phyloP scores from a whole-genome alignment of 2,888 invertebrate species.

The Amphipyra tragopoginis region DNA sequence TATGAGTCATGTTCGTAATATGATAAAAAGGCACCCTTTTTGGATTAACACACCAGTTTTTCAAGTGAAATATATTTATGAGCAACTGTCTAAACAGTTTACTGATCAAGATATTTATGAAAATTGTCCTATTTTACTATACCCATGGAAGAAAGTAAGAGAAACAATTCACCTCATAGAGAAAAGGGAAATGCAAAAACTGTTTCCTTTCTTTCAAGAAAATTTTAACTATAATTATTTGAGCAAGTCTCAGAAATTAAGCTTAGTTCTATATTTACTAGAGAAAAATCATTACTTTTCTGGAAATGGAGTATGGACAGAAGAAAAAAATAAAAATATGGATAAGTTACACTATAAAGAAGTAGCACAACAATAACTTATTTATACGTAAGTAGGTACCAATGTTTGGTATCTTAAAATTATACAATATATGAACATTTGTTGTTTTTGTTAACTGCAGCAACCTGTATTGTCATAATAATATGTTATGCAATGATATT shows the following conservation, averaged over 20 bases:
- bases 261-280: slow-evolving; percentile 80
- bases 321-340: slow-evolving; percentile 73
- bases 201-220: slow-evolving; percentile 62
- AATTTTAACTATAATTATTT: slow-evolving; percentile 69
- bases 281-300: slow-evolving; percentile 86
- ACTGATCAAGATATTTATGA: slow-evolving; percentile 78
- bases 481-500: too few relatives aligned
- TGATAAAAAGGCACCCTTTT: slow-evolving; percentile 81
- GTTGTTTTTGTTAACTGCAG: too few relatives aligned
- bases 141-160: slow-evolving; percentile 84
- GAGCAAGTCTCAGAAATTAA: slow-evolving; percentile 78
- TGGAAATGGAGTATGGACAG: slow-evolving; percentile 86
- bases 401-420: not conserved
- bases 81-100: slow-evolving; percentile 74
- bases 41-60: slow-evolving; percentile 85
- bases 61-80: slow-evolving; percentile 79
- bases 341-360: slow-evolving; percentile 19
- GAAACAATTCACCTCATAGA: slow-evolving; percentile 66
- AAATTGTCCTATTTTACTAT: slow-evolving; percentile 81
- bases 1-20: slow-evolving; percentile 67
- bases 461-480: too few relatives aligned
- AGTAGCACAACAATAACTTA: not conserved
- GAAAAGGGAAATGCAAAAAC: slow-evolving; percentile 46
- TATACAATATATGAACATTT: too few relatives aligned
- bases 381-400: too few relatives aligned